These are phyloP conservation scores for Potamarius usumacintae DNA, from an alignment of 2,113 vertebrate genomes.

Conservation along the genomic window DNA sequence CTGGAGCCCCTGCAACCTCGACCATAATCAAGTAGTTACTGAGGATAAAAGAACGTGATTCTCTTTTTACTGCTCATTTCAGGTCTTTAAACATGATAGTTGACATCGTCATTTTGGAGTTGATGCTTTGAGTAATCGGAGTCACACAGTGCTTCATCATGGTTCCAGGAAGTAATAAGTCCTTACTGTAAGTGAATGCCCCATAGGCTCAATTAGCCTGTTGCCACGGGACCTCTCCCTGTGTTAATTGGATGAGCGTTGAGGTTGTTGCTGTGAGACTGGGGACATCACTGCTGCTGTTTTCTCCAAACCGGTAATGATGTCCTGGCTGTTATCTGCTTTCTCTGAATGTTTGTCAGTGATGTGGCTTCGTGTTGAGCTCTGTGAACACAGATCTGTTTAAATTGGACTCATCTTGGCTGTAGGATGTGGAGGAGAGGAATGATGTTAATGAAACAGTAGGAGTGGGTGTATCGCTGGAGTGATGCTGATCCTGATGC, in stretches of 20 bases:
- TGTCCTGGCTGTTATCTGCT: conserved; percentile 1
- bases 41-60: background rate
- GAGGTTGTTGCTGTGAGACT: conserved; percentile 52
- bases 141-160: background rate
- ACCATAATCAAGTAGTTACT: background rate
- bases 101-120: background rate
- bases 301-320: conserved; percentile 24
- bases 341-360: conserved; percentile 19
- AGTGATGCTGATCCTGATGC: background rate
- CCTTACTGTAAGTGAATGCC: conserved; percentile 67
- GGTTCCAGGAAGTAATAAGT: conserved; percentile 40
- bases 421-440: background rate
- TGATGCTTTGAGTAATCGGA: background rate
- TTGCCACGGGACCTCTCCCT: conserved; percentile 60
- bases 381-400: background rate
- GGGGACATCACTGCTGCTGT: conserved; percentile 9
- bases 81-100: background rate
- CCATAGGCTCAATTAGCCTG: conserved; percentile 71
- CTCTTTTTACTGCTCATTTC: background rate
- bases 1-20: background rate
- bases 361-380: background rate
- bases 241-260: conserved; percentile 68
- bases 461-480: background rate
- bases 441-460: background rate
- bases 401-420: background rate